Percentiles rank a stretch among this genome's conserved stretches.
These are phyloP conservation scores for Poecile montanus DNA, from an alignment of 2,797 vertebrate genomes.

Conservation along the genomic window DNA sequence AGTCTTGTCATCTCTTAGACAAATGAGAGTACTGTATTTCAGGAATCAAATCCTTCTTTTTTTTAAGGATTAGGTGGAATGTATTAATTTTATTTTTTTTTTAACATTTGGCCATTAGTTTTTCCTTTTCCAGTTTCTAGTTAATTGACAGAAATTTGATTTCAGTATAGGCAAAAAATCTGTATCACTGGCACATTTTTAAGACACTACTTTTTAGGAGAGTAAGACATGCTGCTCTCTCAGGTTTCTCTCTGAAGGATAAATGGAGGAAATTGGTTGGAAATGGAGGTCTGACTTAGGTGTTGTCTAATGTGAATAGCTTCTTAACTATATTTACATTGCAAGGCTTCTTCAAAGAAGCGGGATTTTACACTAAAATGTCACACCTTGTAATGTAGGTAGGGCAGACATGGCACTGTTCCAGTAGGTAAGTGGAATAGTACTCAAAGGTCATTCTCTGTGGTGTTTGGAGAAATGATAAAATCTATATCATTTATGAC, in stretches of 20 bases:
- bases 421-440: neutral
- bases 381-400: neutral
- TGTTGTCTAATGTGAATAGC: neutral
- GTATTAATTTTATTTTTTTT: neutral
- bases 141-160: neutral
- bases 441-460: neutral
- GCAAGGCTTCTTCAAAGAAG: neutral
- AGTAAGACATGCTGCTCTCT: neutral
- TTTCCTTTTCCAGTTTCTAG: neutral
- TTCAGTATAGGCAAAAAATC: neutral
- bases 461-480: neutral
- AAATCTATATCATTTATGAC: neutral
- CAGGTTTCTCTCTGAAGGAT: neutral
- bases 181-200: neutral
- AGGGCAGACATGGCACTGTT: neutral
- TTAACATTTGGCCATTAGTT: neutral
- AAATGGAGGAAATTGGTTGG: neutral
- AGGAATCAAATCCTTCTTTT: neutral
- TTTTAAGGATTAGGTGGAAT: neutral
- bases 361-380: neutral
- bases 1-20: neutral
- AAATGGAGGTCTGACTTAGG: neutral
- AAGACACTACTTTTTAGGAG: neutral
- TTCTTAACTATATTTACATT: neutral
- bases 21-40: neutral